Base-by-base conservation (phyloP, 2,113 vertebrate species). In the Cyprinodon tularosa region DNA sequence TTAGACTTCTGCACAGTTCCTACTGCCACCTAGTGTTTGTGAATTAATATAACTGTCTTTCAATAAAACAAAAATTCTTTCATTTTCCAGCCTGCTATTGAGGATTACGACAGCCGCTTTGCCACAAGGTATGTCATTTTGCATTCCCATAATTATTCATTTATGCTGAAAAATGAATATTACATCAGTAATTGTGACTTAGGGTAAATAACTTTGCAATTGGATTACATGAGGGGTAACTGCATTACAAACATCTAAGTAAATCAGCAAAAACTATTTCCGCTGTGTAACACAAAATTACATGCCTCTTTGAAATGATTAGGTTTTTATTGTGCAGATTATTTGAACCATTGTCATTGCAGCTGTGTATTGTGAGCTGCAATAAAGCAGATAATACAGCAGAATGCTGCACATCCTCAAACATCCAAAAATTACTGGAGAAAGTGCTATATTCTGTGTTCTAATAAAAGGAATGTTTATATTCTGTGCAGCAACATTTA, bases 21-120 rank as follows among this genome's bases (percentile, higher is more conserved):
- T 92, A 83, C 83, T 84, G 78, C 91, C 91, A 73, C 82, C 94
- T 91, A 84, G 82, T 94, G 93, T 68, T 76, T 75, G 12, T 5
- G 4, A 59, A 4, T 3, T 3, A 36, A 64, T 17, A 80, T 42
- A 63, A 38, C 79, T 71, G 1, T 11, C 17, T 10, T 40, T 39
- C 36, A 37, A 45, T 36, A 62, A 15, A 70, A 74, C 74, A 12
- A 71, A 15, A 82, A 20, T 4, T 17, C 20, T 4, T 66, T 17
- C 4, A 3, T 73, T 81, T 76, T 40, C 66, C 92, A 79, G 38
- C 94, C 97, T 95, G 96, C 96, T 20, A 94, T 98, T 48, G 97
- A 99, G 66, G 97, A 98, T 91, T 98, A 98, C 15, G 97, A 97
- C 64, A 91, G 95, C 0, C 94, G 96, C 89, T 95, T 97, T 0